Base-by-base conservation (phyloP, 2,113 vertebrate species). In the Mugil cephalus region DNA sequence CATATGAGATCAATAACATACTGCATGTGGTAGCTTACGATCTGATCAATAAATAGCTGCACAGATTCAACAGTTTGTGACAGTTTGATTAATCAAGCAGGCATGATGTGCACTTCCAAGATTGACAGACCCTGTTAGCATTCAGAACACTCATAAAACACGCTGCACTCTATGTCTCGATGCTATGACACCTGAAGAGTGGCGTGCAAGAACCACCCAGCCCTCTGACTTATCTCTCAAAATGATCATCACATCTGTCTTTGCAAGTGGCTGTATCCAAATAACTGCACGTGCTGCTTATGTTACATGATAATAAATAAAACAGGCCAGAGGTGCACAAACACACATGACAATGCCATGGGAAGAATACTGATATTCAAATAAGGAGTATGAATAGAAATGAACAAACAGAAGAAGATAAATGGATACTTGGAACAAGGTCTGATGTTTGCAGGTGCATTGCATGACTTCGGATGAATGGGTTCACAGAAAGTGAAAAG, bases 41-140 rank as follows among this genome's bases (percentile, higher is more conserved):
- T 43, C 56, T 52, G 42, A 82, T 73, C 53, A 66, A 65, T 69
- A 75, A 79, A 77, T 53, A 80, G 67, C 59, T 82, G 72, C 75
- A 78, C 54, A 70, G 46, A 68, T 75, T 69, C 19, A 66, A 78
- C 35, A 48, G 73, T 72, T 60, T 50, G 38, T 60, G 7, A 21
- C 61, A n/a, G 69, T 36, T 54, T 68, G 48, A 81, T 67, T 68
- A 59, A 43, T 74, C 48, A 58, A 82, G 81, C 70, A 55, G 58
- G 54, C 68, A 76, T 69, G n/a, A 82, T 59, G 53, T 58, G 76
- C 48, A 47, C 24, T 36, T 60, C 47, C 38, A 68, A 14, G 36
- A 48, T 53, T 0, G 24, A 55, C 24, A 36, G 48, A 43, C 56
- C 77, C 68, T 6, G 39, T 54, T 8, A 38, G 35, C 11, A 0